Evolutionary conservation across 2,797 vertebrate genomes (phyloP).

Genomic region (Tympanoctomys barrerae): DNA sequence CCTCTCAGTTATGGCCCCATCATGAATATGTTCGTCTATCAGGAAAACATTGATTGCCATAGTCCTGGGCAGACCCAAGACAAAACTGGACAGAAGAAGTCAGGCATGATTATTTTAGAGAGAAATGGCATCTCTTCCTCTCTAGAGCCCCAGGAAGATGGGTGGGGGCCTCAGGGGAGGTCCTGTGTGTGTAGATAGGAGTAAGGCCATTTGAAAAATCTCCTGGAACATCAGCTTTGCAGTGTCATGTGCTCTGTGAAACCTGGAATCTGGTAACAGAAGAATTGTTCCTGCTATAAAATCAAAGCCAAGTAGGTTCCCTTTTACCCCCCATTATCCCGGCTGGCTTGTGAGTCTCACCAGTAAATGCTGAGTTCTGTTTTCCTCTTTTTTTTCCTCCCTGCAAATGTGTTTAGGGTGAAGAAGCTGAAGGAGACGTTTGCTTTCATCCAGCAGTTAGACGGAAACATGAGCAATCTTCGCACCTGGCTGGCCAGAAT

Average conservation of each 20-base stretch:
- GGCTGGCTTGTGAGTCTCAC: not conserved
- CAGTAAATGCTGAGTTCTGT: not conserved
- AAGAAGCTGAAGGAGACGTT: conserved; percentile 98
- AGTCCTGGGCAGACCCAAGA: accelerated
- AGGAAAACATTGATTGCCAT: not conserved
- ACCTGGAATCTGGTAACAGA: accelerated
- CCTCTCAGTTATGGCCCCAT: not conserved
- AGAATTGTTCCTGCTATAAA: not conserved
- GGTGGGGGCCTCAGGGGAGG: not conserved
- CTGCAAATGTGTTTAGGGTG: conserved; percentile 90
- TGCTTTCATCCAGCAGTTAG: conserved; percentile 95
- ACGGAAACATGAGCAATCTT: conserved; percentile 98
- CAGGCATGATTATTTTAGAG: not conserved
- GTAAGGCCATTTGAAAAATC: conserved; percentile 6
- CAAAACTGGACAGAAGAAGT: not conserved
- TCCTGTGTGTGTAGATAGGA: not conserved
- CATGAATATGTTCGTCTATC: not conserved
- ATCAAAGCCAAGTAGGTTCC: not conserved
- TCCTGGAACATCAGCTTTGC: not conserved
- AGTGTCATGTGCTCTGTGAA: not conserved
- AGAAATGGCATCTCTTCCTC: not conserved
- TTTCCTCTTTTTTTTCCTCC: conserved; percentile 51
- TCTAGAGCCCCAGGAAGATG: not conserved
- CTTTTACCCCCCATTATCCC: not conserved
- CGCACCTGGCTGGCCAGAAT: conserved; percentile 95